Percentiles rank a stretch among this genome's conserved stretches.
phyloP scores from a whole-genome alignment of 2,113 vertebrate genomes.

The Arvicanthis niloticus region DNA sequence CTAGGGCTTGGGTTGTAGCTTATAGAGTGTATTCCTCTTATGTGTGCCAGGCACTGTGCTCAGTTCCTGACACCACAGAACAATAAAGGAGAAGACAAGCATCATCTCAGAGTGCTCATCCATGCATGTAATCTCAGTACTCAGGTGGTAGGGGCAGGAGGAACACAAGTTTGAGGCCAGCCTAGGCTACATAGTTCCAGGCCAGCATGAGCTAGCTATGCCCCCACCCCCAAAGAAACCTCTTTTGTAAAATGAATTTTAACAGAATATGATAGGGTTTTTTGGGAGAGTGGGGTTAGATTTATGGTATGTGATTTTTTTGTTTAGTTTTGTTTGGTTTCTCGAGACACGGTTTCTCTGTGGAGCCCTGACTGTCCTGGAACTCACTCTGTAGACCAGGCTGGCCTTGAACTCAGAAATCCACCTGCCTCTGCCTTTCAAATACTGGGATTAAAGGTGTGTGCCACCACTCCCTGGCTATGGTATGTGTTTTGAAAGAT shows the following conservation, averaged over 20 bases:
- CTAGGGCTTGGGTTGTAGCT: not conserved
- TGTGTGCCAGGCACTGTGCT: not conserved
- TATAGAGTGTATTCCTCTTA: not conserved
- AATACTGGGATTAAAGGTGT: too few relatives aligned
- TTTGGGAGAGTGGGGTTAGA: not conserved
- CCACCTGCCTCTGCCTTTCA: too few relatives aligned
- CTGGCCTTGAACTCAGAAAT: too few relatives aligned
- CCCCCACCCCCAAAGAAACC: not conserved
- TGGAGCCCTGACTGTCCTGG: too few relatives aligned
- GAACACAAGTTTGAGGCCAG: not conserved
- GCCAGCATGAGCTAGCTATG: not conserved
- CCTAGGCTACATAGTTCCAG: not conserved
- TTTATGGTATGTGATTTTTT: too few relatives aligned
- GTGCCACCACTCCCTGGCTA: too few relatives aligned
- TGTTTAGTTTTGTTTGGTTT: not conserved
- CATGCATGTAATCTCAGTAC: not conserved
- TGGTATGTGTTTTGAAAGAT: conserved; percentile 45
- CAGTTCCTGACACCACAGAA: not conserved
- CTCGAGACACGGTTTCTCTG: too few relatives aligned
- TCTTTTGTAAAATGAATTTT: not conserved
- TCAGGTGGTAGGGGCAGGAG: not conserved
- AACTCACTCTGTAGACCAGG: too few relatives aligned
- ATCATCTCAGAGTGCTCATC: not conserved
- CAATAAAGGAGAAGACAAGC: not conserved
- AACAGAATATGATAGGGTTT: not conserved